Percentiles rank a stretch among this genome's conserved stretches.
Conservation (phyloP, 1,140 invertebrate genomes). For the Drosophila biarmipes region DNA sequence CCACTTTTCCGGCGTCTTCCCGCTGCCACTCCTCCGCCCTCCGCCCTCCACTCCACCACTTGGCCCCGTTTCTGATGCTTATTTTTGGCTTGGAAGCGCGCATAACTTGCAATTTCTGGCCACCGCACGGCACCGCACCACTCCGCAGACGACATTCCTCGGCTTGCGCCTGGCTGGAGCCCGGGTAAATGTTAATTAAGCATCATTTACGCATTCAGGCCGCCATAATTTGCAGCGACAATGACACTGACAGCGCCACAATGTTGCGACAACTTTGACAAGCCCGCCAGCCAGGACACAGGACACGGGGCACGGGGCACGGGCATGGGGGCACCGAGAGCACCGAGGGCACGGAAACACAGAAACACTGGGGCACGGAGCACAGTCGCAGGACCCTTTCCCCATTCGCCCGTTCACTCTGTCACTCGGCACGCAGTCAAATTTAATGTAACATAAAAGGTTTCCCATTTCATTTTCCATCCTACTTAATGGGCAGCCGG, state of each 20-base stretch:
- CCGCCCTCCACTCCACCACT: not conserved
- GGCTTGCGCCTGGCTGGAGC: conserved; percentile 37
- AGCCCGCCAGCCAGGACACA: conserved; percentile 37
- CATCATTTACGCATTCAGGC: conserved; percentile 80
- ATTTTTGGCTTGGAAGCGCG: conserved; percentile 47
- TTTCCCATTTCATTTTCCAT: conserved; percentile 39
- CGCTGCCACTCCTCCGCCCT: not conserved
- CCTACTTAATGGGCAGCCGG: conserved; percentile 20
- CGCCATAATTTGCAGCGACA: conserved; percentile 78
- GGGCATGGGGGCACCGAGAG: too few species aligned
- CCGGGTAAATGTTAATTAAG: conserved; percentile 78
- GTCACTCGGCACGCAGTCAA: conserved; percentile 42
- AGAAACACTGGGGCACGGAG: not conserved
- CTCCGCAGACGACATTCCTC: conserved; percentile 22
- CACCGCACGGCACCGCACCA: conserved; percentile 19
- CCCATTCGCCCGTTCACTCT: not conserved
- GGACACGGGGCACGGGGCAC: not conserved
- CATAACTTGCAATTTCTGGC: conserved; percentile 66
- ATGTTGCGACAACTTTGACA: conserved; percentile 78
- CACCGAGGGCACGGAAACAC: not conserved
- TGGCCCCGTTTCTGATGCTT: conserved; percentile 3
- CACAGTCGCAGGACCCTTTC: not conserved
- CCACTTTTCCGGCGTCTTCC: conserved; percentile 1
- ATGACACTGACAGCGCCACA: conserved; percentile 66
- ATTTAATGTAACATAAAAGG: conserved; percentile 54